A percentile compares a stretch with the other conserved stretches of the same genome.
Conservation (phyloP, 1,140 invertebrate species). For the Drosophila novamexicana region DNA sequence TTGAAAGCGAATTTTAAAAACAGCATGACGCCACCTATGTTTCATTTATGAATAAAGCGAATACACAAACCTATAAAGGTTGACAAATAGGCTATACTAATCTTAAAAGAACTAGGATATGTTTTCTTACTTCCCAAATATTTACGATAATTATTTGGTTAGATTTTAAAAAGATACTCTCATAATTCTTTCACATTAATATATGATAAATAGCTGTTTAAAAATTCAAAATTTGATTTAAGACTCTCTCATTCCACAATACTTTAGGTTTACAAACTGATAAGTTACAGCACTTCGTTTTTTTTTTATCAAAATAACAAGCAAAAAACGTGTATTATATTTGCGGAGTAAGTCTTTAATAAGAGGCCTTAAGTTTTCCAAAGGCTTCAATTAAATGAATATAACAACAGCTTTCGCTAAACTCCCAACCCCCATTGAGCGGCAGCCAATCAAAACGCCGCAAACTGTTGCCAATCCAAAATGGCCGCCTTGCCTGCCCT, state of each 20-base stretch:
- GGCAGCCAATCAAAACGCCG: conserved; percentile 50
- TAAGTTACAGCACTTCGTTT: no score
- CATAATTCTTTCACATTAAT: no score
- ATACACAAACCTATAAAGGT: background rate
- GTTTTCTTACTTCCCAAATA: no score
- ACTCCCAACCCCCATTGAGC: conserved; percentile 15
- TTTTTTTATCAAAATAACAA: no score
- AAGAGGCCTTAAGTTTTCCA: background rate
- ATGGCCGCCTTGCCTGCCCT: conserved; percentile 47
- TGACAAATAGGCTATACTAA: no score
- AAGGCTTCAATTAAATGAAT: background rate
- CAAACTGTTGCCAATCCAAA: conserved; percentile 71
- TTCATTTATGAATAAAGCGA: background rate
- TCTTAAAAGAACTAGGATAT: no score
- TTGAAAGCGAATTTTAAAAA: background rate
- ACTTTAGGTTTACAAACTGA: background rate
- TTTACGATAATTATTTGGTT: no score
- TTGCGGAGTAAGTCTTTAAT: no score
- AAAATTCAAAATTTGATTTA: no score
- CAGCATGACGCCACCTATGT: background rate
- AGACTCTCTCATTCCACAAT: background rate
- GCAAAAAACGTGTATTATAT: no score
- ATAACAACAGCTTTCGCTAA: background rate
- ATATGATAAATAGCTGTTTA: no score
- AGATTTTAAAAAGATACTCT: no score